Evolutionary conservation across 1,140 invertebrate species (phyloP).

Genomic region (Drosophila saltans): DNA sequence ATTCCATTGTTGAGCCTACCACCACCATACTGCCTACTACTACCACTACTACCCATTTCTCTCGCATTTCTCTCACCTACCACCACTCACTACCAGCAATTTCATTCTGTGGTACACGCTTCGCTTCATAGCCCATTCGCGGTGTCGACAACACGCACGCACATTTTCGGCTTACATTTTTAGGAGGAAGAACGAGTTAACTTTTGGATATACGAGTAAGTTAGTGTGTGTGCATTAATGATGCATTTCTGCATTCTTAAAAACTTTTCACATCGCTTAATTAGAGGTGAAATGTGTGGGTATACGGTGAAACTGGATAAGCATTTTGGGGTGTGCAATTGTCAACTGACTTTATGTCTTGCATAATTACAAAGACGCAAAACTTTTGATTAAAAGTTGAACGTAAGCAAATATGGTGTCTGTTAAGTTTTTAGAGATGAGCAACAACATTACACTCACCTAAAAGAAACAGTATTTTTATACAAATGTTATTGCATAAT

Average conservation of each 20-base stretch:
- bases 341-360: conserved; percentile 60
- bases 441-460: not conserved
- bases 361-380: conserved; percentile 62
- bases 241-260: conserved; percentile 57
- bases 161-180: conserved; percentile 16
- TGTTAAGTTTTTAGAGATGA: conserved; percentile 37
- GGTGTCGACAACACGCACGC: conserved; percentile 43
- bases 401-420: not conserved
- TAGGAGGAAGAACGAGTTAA: conserved; percentile 18
- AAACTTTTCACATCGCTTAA: conserved; percentile 65
- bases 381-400: conserved; percentile 77
- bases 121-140: conserved; percentile 53
- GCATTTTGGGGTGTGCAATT: conserved; percentile 31
- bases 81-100: not conserved
- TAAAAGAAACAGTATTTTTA: not conserved
- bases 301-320: not conserved
- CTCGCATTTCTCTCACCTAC: conserved; percentile 7
- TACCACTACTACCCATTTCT: too few species aligned
- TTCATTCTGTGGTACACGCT: not conserved
- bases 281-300: conserved; percentile 56
- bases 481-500: not conserved
- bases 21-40: not conserved
- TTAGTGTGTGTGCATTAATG: conserved; percentile 68
- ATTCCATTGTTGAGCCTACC: conserved; percentile 8
- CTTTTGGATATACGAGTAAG: conserved; percentile 18